These are phyloP conservation scores for Lepidostoma basale DNA, from an alignment of 1,140 invertebrate species.

Conservation along the genomic window DNA sequence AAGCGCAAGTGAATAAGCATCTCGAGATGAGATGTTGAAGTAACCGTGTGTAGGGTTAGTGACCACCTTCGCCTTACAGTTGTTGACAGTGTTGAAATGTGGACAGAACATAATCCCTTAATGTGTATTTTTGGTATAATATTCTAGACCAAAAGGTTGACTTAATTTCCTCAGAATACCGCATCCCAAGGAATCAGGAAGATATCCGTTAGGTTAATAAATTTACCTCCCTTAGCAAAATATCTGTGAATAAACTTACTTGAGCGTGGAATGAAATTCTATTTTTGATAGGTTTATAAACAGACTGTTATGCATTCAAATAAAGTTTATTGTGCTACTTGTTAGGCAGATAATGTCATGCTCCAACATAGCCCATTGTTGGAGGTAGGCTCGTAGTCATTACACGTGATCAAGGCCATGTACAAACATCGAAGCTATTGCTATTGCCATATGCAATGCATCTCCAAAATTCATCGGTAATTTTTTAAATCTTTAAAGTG, in stretches of 20 bases:
- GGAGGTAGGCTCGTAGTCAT: too few species aligned
- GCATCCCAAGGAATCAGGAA: slow-evolving; percentile 23
- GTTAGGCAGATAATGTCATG: too few species aligned
- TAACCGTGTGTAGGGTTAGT: neutral
- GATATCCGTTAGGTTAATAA: slow-evolving; percentile 30
- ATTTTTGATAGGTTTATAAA: slow-evolving; percentile 47
- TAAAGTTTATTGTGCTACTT: neutral
- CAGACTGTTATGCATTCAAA: slow-evolving; percentile 34
- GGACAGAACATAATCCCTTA: slow-evolving; percentile 4
- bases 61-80: slow-evolving; percentile 19
- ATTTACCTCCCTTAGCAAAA: slow-evolving; percentile 39
- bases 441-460: too few species aligned
- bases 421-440: too few species aligned
- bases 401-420: too few species aligned
- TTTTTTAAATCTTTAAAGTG: too few species aligned
- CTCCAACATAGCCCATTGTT: too few species aligned
- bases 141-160: slow-evolving; percentile 11
- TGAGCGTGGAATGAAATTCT: slow-evolving; percentile 35
- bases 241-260: slow-evolving; percentile 38
- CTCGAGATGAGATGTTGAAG: neutral
- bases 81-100: neutral
- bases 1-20: too few species aligned
- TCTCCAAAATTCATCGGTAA: too few species aligned
- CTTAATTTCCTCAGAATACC: slow-evolving; percentile 19
- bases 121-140: slow-evolving; percentile 3